A percentile compares a stretch with the other conserved stretches of the same genome.
Conservation (phyloP, 2,113 vertebrate genomes). For the Notechis scutatus region DNA sequence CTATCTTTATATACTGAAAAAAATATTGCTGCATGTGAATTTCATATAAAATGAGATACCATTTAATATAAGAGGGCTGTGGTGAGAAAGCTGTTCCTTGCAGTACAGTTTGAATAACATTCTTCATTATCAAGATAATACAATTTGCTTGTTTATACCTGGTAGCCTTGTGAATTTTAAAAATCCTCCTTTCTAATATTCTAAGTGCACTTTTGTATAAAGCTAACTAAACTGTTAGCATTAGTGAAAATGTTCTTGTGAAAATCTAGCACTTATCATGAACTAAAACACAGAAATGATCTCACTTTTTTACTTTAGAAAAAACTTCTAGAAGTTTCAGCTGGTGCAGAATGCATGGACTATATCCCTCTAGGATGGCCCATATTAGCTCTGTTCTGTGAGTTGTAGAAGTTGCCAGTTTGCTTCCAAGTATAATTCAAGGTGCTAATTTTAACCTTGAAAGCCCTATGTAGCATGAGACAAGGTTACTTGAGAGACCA, state of each 20-base stretch:
- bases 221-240: background rate
- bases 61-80: conserved; percentile 5
- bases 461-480: background rate
- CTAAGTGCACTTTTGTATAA: background rate
- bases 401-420: background rate
- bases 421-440: background rate
- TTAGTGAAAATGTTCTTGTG: background rate
- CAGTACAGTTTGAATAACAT: background rate
- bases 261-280: background rate
- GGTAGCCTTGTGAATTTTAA: background rate
- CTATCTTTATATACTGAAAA: background rate
- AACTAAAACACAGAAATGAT: background rate
- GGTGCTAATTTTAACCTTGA: background rate
- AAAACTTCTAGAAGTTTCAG: background rate
- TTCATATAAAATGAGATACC: conserved; percentile 5
- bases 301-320: background rate
- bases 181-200: background rate
- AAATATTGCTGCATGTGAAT: background rate
- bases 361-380: background rate
- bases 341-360: background rate
- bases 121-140: background rate
- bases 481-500: background rate
- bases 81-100: background rate
- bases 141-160: background rate
- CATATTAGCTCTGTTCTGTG: background rate